A percentile compares a stretch with the other conserved stretches of the same genome.
These are phyloP conservation scores for Microplitis manilae DNA, from an alignment of 2,888 invertebrate species.

Conservation along the genomic window DNA sequence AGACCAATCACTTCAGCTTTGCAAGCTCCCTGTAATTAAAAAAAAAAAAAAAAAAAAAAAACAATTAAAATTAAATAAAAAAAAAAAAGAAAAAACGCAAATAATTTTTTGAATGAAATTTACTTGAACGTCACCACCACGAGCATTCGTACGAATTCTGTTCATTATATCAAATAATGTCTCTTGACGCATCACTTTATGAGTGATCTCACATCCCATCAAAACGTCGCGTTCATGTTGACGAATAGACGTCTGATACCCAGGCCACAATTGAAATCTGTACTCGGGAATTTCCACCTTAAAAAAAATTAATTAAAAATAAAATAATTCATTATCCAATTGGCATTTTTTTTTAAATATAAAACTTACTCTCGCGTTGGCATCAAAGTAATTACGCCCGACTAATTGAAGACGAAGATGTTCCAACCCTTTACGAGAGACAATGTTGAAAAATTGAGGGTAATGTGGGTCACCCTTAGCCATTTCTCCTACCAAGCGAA, in stretches of 20 bases:
- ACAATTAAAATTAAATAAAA: conserved; percentile 20
- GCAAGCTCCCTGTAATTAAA: conserved; percentile 37
- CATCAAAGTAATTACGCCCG: conserved; percentile 83
- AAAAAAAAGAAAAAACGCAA: conserved; percentile 40
- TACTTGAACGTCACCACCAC: conserved; percentile 73
- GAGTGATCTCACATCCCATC: conserved; percentile 85
- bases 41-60: conserved; percentile 1
- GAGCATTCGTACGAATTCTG: conserved; percentile 71
- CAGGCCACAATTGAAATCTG: conserved; percentile 85
- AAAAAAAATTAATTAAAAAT: conserved; percentile 55
- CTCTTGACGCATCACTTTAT: conserved; percentile 87
- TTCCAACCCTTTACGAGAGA: conserved; percentile 80
- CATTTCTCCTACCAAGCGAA: conserved; percentile 77
- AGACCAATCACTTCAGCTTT: conserved; percentile 69
- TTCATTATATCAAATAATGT: conserved; percentile 79
- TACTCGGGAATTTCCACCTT: conserved; percentile 77
- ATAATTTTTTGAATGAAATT: neutral
- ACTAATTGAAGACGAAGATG: conserved; percentile 79
- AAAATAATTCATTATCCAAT: conserved; percentile 10
- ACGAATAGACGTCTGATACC: conserved; percentile 87
- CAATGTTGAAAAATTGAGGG: conserved; percentile 84
- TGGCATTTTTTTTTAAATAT: neutral
- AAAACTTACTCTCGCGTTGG: conserved; percentile 75
- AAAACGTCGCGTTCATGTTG: conserved; percentile 85
- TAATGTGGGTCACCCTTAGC: conserved; percentile 79